A percentile compares a stretch with the other conserved stretches of the same genome.
phyloP scores from a whole-genome alignment of 2,888 invertebrate species.

The Iselma pallidipennis region DNA sequence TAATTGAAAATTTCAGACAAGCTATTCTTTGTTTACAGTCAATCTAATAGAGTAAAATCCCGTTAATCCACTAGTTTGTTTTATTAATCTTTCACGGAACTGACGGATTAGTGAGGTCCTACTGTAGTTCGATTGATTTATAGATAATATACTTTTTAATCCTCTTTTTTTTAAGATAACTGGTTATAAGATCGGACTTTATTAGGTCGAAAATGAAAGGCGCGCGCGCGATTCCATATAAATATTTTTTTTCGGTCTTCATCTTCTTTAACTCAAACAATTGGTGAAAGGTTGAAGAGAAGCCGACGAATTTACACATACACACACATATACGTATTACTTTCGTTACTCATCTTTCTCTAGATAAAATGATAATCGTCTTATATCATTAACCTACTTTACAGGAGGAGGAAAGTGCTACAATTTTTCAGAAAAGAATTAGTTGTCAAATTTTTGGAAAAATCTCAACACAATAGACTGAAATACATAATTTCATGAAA shows the following conservation, averaged over 20 bases:
- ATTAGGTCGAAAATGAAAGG: slow-evolving; percentile 8
- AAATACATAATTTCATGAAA: neutral
- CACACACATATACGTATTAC: neutral
- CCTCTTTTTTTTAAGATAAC: neutral
- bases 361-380: neutral
- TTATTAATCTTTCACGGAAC: too few species aligned
- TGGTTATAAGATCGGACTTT: neutral
- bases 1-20: slow-evolving; percentile 6
- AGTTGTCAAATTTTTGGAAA: too few species aligned
- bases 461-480: too few species aligned
- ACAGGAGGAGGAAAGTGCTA: neutral
- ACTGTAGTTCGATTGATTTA: too few species aligned
- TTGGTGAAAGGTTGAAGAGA: slow-evolving; percentile 6
- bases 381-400: neutral
- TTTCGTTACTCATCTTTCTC: neutral
- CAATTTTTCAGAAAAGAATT: too few species aligned
- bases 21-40: neutral
- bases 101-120: too few species aligned
- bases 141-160: too few species aligned
- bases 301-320: neutral
- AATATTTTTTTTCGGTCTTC: neutral
- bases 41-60: too few species aligned
- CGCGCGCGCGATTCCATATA: neutral
- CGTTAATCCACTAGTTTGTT: too few species aligned
- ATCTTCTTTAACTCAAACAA: neutral